These are phyloP conservation scores for Axea sp. DNA, from an alignment of 2,888 invertebrate genomes.

Conservation along the genomic window DNA sequence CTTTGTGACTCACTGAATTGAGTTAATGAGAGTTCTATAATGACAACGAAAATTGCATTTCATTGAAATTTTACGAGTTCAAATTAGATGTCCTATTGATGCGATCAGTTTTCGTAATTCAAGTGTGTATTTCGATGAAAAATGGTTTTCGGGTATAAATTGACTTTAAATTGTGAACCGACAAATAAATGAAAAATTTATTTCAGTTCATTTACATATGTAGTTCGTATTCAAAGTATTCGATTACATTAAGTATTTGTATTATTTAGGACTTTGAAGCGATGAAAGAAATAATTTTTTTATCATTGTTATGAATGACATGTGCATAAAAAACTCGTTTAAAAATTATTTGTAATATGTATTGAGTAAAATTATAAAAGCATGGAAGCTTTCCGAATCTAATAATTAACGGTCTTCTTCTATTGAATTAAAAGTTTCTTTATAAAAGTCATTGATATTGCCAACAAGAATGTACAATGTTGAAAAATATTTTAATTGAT, in stretches of 20 bases:
- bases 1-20: conserved; percentile 38
- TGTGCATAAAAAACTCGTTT: too few species aligned
- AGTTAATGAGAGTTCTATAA: conserved; percentile 51
- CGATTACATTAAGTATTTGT: conserved; percentile 1
- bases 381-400: too few species aligned
- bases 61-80: conserved; percentile 40
- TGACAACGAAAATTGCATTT: conserved; percentile 50
- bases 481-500: background rate
- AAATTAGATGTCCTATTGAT: conserved; percentile 30
- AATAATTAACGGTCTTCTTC: too few species aligned
- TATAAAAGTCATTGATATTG: too few species aligned
- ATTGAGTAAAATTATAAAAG: too few species aligned
- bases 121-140: conserved; percentile 45
- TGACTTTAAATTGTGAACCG: conserved; percentile 13
- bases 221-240: background rate
- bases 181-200: conserved; percentile 37
- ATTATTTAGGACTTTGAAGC: conserved; percentile 11
- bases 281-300: conserved; percentile 11
- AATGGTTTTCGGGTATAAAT: conserved; percentile 25
- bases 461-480: too few species aligned
- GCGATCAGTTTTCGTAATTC: conserved; percentile 50
- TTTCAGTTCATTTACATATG: conserved; percentile 3
- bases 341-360: too few species aligned
- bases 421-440: too few species aligned
- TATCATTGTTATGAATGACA: too few species aligned